A percentile compares a stretch with the other conserved stretches of the same genome.
These are phyloP conservation scores for Laterallus jamaicensis DNA, from an alignment of 2,113 vertebrate species.

Conservation along the genomic window DNA sequence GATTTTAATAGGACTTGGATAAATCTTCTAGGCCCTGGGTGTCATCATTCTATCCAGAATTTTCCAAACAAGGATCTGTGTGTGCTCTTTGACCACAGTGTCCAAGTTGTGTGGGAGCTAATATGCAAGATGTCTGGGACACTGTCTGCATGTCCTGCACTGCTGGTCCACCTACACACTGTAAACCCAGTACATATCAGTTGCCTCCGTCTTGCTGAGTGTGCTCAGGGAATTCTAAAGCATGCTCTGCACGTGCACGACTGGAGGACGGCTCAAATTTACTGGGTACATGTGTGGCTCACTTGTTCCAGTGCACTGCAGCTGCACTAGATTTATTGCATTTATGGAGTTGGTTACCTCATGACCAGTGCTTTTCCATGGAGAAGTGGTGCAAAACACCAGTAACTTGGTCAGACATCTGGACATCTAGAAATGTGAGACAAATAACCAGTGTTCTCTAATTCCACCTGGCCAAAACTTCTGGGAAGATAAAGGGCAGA, in stretches of 20 bases:
- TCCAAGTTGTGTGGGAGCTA: not conserved
- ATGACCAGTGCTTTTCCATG: not conserved
- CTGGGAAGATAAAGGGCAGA: not conserved
- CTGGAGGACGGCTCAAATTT: not conserved
- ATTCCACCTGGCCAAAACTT: not conserved
- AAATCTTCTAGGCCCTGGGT: not conserved
- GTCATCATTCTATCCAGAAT: not conserved
- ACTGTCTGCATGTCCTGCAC: not conserved
- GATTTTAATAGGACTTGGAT: not conserved
- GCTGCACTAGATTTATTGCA: not conserved
- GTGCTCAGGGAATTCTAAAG: not conserved
- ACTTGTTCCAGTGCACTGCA: not conserved
- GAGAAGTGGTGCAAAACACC: not conserved
- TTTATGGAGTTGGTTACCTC: not conserved
- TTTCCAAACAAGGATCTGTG: not conserved
- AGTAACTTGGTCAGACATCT: not conserved
- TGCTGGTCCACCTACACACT: not conserved
- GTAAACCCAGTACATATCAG: not conserved
- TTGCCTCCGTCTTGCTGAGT: not conserved
- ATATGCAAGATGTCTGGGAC: not conserved
- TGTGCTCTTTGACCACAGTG: not conserved
- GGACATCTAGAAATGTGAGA: not conserved
- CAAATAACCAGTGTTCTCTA: not conserved
- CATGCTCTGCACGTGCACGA: accelerated
- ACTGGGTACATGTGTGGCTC: accelerated